Base-by-base conservation (phyloP, 2,113 vertebrate genomes). In the Recurvirostra avosetta region DNA sequence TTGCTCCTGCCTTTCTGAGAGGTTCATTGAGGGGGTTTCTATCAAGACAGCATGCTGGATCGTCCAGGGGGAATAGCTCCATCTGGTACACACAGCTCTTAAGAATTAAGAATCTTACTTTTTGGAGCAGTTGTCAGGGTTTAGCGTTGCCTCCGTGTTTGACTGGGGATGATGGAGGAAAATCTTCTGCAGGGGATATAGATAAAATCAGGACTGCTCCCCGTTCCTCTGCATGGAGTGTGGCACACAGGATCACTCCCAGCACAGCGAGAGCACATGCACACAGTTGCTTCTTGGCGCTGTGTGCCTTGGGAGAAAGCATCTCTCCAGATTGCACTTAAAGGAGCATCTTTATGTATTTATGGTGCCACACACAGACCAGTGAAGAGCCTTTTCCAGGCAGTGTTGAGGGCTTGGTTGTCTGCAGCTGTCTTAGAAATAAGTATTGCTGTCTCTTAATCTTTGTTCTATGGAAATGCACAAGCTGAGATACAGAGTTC, bases 11-110 rank as follows among this genome's bases (percentile, higher is more conserved):
- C 30, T 80, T 52, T 32, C 50, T 9, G 0, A 76, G 26, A 53
- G 70, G 32, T 62, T 93, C 4, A 1, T 22, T 0, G 8, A 23
- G 19, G 72, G 45, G 32, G 10, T n/a, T 73, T 66, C 55, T 52
- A 1, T 41, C 49, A 8, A 9, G 47, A 12, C 12, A 49, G 20
- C 14, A 4, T 0, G 1, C 41, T 27, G 59, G 30, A 13, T 73
- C 0, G 1, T 25, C 7, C 4, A 1, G 6, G 11, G 26, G 70
- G 23, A 45, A 1, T 1, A 6, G 41, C 18, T 17, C 68, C 3
- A 2, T 34, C 9, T 36, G 36, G 3, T 26, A 4, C 50, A 2
- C 18, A 2, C 34, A 2, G 29, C 61, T 59, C 43, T 15, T 32
- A 1, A 40, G 5, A 36, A 43, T 45, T 0, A 6, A 59, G 47